Evolutionary conservation across 2,888 invertebrate species (phyloP).

Genomic region (Parnassius orleans): DNA sequence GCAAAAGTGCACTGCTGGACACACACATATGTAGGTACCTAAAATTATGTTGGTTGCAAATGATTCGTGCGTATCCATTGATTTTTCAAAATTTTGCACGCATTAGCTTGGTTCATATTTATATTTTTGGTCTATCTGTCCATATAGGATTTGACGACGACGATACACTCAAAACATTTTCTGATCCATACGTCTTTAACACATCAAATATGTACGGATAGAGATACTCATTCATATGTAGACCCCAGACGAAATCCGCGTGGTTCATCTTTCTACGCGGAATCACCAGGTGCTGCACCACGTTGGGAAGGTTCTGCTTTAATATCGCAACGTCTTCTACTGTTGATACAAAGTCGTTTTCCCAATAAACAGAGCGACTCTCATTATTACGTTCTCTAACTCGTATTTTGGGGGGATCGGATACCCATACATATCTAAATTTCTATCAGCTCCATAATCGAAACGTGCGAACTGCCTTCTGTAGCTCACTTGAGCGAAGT

Average conservation of each 20-base stretch:
- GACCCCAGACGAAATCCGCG: slow-evolving; percentile 38
- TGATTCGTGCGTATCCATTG: too few species aligned
- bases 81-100: too few species aligned
- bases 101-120: too few species aligned
- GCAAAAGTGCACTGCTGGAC: too few species aligned
- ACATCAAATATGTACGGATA: slow-evolving; percentile 36
- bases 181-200: slow-evolving; percentile 20
- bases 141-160: too few species aligned
- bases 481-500: slow-evolving; percentile 39
- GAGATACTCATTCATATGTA: slow-evolving; percentile 33
- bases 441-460: slow-evolving; percentile 36
- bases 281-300: slow-evolving; percentile 34
- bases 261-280: slow-evolving; percentile 36
- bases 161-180: too few species aligned
- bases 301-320: slow-evolving; percentile 34
- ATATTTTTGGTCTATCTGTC: too few species aligned
- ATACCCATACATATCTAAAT: slow-evolving; percentile 33
- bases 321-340: slow-evolving; percentile 35
- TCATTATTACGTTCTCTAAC: slow-evolving; percentile 36
- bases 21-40: too few species aligned
- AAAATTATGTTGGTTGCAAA: too few species aligned
- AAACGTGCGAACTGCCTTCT: slow-evolving; percentile 34
- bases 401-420: slow-evolving; percentile 39
- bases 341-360: slow-evolving; percentile 38
- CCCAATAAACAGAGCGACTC: slow-evolving; percentile 33